Evolutionary conservation across 2,797 vertebrate genomes (phyloP), one percentile per base, ranked within the genome.

Genomic region (Phrynocephalus vlangalii): DNA sequence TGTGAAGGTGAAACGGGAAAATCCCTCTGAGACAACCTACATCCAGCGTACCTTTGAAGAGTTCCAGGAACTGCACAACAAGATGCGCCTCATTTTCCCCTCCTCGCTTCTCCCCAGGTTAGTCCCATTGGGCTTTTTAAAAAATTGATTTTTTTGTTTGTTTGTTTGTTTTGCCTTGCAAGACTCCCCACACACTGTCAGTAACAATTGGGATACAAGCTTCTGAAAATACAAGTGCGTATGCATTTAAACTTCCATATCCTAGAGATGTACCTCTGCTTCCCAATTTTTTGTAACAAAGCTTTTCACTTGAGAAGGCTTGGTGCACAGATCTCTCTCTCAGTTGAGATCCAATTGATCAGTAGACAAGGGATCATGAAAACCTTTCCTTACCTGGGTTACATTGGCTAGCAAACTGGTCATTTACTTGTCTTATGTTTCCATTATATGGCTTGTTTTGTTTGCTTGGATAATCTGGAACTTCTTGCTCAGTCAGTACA

Each of bases 41-140:
- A 97, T 99, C 91, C 98, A 99, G 94, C 97, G 99, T 87, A 98
- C 97, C 0, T 99, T 99, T 83, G 98, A 99, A 90, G 99, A 99
- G 95, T 99, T 99, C 94, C 98, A 99, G 86, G 99, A 99, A 90
- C 96, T 99, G 83, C 99, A 99, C 96, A 98, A 96, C 94, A 99
- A 99, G 79, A 96, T 99, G 71, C 97, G 98, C 66, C 97, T 99
- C 67, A 93, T 98, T 90, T 99, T 99, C 93, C 98, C 99, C 24
- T 98, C 98, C 38, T 98, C 97, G 1, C 97, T 98, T 91, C 96
- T 99, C 33, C 99, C 98, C 95, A 99, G 98, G 99, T 99, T 91
- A 94, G 88, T 56, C 24, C 9, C 20, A 33, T 88, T 76, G 82
- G 26, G 3, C 3, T 82, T 81, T 44, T 63, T 18, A 16, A 63